Evolutionary conservation across 2,113 vertebrate genomes (phyloP).

Genomic region (Stomatorhinus ivindoensis): DNA sequence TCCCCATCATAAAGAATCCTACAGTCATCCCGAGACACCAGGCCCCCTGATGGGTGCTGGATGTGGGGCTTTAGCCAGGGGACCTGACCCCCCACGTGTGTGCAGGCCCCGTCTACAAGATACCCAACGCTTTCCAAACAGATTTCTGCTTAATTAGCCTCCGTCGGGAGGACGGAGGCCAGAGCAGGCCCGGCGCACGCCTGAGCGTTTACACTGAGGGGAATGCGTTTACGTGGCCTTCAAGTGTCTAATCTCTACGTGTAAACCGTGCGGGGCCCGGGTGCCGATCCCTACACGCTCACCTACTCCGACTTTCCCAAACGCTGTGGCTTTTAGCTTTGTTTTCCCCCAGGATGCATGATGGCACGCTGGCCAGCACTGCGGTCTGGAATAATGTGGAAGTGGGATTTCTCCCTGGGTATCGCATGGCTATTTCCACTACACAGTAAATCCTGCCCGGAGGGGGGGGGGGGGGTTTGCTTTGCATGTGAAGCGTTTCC

Average conservation of each 20-base stretch:
- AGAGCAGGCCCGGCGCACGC: constrained; percentile 17
- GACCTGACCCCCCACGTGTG: neutral
- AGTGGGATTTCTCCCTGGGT: neutral
- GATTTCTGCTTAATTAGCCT: constrained; percentile 21
- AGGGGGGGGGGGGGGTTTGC: constrained; percentile 22
- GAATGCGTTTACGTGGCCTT: neutral
- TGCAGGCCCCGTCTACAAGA: neutral
- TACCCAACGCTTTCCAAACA: constrained; percentile 19
- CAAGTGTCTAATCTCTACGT: neutral
- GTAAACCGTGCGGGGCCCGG: neutral
- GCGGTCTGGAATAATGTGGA: constrained; percentile 35
- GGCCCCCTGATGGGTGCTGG: neutral
- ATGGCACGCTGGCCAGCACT: constrained; percentile 26
- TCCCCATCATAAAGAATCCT: neutral
- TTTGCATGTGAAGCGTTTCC: constrained; percentile 23
- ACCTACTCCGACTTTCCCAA: neutral
- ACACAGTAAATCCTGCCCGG: constrained; percentile 27
- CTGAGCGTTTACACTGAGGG: neutral
- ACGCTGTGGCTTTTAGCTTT: neutral
- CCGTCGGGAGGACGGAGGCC: neutral
- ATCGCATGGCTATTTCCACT: constrained; percentile 15
- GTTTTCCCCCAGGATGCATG: neutral
- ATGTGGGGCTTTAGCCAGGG: neutral
- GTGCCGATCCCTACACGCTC: neutral
- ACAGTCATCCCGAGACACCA: neutral